These are phyloP conservation scores for Corythoichthys haematopterus DNA, from an alignment of 2,113 vertebrate genomes.

Conservation along the genomic window DNA sequence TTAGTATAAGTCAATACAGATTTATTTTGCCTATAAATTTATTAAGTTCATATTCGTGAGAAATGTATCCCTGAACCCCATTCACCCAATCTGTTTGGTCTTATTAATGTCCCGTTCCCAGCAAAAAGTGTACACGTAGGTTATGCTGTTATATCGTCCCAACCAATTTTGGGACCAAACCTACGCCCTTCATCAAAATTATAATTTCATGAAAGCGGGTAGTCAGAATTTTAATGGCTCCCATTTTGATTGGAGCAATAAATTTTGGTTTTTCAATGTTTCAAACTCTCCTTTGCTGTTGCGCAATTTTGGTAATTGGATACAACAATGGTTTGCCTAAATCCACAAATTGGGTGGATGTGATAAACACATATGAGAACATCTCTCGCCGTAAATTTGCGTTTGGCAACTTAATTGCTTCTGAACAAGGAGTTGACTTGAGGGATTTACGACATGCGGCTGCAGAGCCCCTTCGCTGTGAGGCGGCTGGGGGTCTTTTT, in stretches of 20 bases:
- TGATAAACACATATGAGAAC: constrained; percentile 38
- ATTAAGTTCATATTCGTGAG: no score
- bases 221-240: neutral
- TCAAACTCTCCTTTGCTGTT: constrained; percentile 25
- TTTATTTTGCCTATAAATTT: no score
- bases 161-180: no score
- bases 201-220: neutral
- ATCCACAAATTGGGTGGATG: constrained; percentile 31
- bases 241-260: neutral
- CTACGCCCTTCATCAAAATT: neutral
- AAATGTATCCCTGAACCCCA: no score
- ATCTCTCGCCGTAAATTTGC: constrained; percentile 43
- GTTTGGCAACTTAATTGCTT: constrained; percentile 51
- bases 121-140: no score
- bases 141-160: no score
- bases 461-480: constrained; percentile 41
- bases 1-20: no score
- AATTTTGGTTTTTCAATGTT: constrained; percentile 14
- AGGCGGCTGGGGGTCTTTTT: constrained; percentile 36
- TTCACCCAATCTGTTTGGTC: no score
- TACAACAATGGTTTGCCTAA: constrained; percentile 22
- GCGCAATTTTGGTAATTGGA: constrained; percentile 49
- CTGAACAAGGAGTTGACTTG: constrained; percentile 42
- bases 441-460: constrained; percentile 52
- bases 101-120: no score